A percentile compares a stretch with the other conserved stretches of the same genome.
phyloP scores from a whole-genome alignment of 2,888 invertebrate genomes.

The Leucophenga montana region DNA sequence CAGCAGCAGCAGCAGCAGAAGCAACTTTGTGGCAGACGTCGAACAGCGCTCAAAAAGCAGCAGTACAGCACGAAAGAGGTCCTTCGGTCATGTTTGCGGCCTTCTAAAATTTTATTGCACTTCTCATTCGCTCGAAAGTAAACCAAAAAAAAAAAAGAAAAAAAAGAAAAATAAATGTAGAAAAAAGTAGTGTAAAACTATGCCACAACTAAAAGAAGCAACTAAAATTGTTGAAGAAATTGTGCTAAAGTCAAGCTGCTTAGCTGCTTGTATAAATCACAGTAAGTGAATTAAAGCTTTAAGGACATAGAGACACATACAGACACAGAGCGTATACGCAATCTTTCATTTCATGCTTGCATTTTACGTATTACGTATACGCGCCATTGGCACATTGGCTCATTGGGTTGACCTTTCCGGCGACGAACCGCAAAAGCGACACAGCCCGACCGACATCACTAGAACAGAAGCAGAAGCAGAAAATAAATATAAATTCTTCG shows the following conservation, averaged over 20 bases:
- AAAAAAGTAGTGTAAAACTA: background rate
- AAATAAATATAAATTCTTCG: slow-evolving; percentile 31
- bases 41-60: slow-evolving; percentile 16
- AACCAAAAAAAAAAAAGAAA: background rate
- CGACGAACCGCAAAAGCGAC: slow-evolving; percentile 4
- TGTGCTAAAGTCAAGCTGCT: slow-evolving; percentile 38
- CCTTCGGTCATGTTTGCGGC: slow-evolving; percentile 34
- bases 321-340: slow-evolving; percentile 22
- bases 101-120: slow-evolving; percentile 33
- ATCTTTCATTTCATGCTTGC: background rate
- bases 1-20: slow-evolving; percentile 44
- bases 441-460: background rate
- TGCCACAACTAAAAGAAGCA: slow-evolving; percentile 18
- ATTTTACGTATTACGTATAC: background rate
- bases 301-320: too few relatives aligned
- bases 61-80: slow-evolving; percentile 15
- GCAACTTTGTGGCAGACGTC: background rate
- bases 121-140: slow-evolving; percentile 22
- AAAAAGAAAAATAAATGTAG: background rate
- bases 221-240: background rate
- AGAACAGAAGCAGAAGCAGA: background rate
- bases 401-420: background rate
- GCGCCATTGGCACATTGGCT: slow-evolving; percentile 15
- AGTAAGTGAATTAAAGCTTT: slow-evolving; percentile 55
- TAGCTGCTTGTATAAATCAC: slow-evolving; percentile 52